Evolutionary conservation across 2,113 vertebrate genomes (phyloP).

Genomic region (Diphyllodes magnificus): DNA sequence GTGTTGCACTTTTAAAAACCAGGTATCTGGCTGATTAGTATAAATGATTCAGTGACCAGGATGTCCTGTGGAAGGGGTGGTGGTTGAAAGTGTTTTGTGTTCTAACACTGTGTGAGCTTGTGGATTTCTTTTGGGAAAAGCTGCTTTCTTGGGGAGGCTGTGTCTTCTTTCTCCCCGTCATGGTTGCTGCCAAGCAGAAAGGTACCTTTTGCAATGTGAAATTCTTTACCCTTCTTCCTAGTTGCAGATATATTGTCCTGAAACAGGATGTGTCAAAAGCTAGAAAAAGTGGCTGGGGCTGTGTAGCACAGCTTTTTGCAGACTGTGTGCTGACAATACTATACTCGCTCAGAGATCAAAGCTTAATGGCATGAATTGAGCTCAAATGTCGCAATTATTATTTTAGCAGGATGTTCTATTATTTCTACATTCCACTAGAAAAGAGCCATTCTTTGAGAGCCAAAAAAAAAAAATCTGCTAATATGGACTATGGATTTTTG

Average conservation of each 20-base stretch:
- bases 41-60: not conserved
- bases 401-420: constrained; percentile 28
- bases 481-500: constrained; percentile 52
- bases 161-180: not conserved
- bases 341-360: not conserved
- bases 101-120: not conserved
- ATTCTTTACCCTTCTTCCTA: not conserved
- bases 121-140: not conserved
- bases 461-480: not conserved
- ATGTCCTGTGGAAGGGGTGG: not conserved
- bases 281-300: not conserved
- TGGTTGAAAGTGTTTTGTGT: not conserved
- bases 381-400: constrained; percentile 2
- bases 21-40: not conserved
- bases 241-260: not conserved
- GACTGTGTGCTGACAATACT: not conserved
- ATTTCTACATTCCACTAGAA: not conserved
- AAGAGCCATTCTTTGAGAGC: not conserved
- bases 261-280: not conserved
- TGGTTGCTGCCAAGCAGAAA: not conserved
- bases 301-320: not conserved
- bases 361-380: constrained; percentile 9
- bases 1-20: not conserved
- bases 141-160: not conserved
- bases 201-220: not conserved